Base-by-base conservation (phyloP, 1,140 invertebrate species). In the Mamestra configurata region DNA sequence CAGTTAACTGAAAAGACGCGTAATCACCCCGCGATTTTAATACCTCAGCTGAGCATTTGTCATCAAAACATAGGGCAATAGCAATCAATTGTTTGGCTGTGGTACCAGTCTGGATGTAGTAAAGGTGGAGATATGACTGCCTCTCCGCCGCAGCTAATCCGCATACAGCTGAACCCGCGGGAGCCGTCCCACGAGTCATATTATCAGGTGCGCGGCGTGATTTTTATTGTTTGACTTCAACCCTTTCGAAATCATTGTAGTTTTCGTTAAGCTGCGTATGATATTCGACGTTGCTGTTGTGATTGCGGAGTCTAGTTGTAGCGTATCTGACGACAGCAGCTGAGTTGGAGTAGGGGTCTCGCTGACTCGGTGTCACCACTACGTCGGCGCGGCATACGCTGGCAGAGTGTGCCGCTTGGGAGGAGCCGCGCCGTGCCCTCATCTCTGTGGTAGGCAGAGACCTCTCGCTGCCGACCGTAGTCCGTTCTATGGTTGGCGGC, bases 11-110 rank as follows among this genome's bases (percentile, higher is more conserved):
- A 68, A 81, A 78, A 1, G 80, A 81, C 11, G 80, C 70, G 59
- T 82, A 79, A 27, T 79, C 35, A 20, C 76, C 77, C 11, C 77
- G 76, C 7, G 72, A 22, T 15, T 79, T 76, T 31, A 82, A 40
- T 49, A 13, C 27, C 20, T 76, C 80, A n/a, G 15, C 51, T 27
- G 72, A 55, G 27, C 80, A 79, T 18, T 68, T 46, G 46, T 76
- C 77, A 5, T n/a, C 43, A 1, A 35, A 15, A 40, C 77, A 79
- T 10, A 24, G 37, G 0, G 53, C 24, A 20, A 53, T 24, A 1
- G 51, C 27, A 18, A 35, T 24, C 11, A 81, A 73, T 46, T 77
- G 64, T 15, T 59, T 66, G 0, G 5, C 51, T 10, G 73, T 77
- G 1, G 79, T 81, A 27, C 79, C 79, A 15, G 13, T 31, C 22